Conservation (phyloP, 2,888 invertebrate species). For the Cotesia congregata region DNA sequence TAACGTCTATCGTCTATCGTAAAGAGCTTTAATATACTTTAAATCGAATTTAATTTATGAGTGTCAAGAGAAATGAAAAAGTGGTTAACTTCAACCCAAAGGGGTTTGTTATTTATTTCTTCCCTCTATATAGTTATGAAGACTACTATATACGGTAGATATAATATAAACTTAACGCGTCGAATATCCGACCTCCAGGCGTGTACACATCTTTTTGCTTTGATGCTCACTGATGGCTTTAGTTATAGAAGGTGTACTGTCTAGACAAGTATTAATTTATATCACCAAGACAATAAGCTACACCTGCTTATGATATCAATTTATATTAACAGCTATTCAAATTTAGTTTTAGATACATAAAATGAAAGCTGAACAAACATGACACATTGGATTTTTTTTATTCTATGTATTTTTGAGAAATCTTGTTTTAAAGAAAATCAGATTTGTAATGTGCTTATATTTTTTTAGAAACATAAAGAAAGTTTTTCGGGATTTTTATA, state of each 20-base stretch:
- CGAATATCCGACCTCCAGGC: slow-evolving; percentile 49
- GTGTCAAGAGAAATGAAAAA: not conserved
- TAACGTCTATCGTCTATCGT: slow-evolving; percentile 42
- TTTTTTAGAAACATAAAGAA: too few species aligned
- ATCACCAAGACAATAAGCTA: slow-evolving; percentile 1
- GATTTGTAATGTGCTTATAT: too few species aligned
- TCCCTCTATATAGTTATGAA: too few species aligned
- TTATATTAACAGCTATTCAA: not conserved
- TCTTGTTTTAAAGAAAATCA: not conserved
- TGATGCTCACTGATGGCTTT: slow-evolving; percentile 39
- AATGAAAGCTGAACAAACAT: slow-evolving; percentile 1
- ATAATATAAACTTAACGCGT: slow-evolving; percentile 54
- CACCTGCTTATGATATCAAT: not conserved
- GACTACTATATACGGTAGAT: slow-evolving; percentile 8
- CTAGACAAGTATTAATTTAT: not conserved
- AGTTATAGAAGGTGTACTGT: not conserved
- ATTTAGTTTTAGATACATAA: not conserved
- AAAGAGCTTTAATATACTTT: slow-evolving; percentile 20
- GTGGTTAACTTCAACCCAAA: not conserved
- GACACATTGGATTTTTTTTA: not conserved
- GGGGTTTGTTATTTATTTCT: slow-evolving; percentile 7
- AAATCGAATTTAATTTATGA: slow-evolving; percentile 30
- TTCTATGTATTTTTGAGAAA: not conserved
- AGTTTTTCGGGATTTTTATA: too few species aligned
- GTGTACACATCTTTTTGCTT: slow-evolving; percentile 40